Evolutionary conservation across 1,140 invertebrate genomes (phyloP), one percentile per base, ranked within the genome.

Genomic region (Muscidifurax raptorellus): DNA sequence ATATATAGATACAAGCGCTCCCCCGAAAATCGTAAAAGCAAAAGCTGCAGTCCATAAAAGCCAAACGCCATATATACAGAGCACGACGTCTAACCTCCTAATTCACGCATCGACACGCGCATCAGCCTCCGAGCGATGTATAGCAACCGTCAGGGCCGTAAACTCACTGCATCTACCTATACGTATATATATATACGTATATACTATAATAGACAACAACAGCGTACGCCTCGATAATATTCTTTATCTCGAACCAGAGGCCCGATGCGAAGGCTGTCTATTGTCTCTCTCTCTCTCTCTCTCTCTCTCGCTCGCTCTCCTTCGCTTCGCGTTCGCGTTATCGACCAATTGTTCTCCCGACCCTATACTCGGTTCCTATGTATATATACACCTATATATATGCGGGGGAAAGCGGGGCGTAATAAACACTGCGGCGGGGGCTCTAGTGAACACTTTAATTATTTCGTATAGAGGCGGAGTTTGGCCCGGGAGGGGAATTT

Each of bases 311-410:
- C 40, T 27, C 47, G 59, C 75, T 59, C 18, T 59, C 75, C 4
- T 18, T 40, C 36, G 32, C 18, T 32, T 3, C 22, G 13, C 44
- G 52, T 59, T 59, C 52, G 52, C 52, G 18, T 78, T 36, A 66
- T 78, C 4, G 52, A 27, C 30, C 30, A 66, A 78, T 78, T 64
- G 76, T 78, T 59, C 52, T 59, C 52, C 52, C 52, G 52, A 59
- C 76, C 28, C 76, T 78, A 25, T n/a, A 47, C 32, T 75, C 36
- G 18, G 1, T n/a, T 7, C 22, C 76, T 36, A 30, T 25, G 4
- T 77, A 59, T 32, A 64, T 18, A 52, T 47, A 59, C 18, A 59
- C 15, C 13, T 59, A 59, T 22, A 22, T 59, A 22, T n/a, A 59
- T n/a, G n/a, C 18, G 18, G 18, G 52, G 22, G 22, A 59, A 59